Percentiles rank a stretch among this genome's conserved stretches.
Evolutionary conservation across 2,888 invertebrate species (phyloP).

Genomic region (Mimachlamys varia): DNA sequence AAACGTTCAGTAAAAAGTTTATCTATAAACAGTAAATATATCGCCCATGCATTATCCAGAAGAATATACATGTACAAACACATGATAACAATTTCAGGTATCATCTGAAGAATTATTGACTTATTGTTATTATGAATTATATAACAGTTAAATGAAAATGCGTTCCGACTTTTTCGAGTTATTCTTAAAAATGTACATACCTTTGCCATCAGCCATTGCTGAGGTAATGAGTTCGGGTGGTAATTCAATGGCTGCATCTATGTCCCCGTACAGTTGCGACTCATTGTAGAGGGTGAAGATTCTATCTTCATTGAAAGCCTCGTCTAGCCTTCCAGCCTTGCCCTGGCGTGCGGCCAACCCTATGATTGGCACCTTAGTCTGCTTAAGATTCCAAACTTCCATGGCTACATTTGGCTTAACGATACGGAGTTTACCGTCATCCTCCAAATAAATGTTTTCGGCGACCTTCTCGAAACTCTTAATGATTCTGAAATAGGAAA

Average conservation of each 20-base stretch:
- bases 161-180: background rate
- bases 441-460: conserved; percentile 63
- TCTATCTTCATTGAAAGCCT: conserved; percentile 54
- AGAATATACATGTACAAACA: no score
- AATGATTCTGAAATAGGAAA: conserved; percentile 61
- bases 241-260: conserved; percentile 73
- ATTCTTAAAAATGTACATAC: background rate
- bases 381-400: conserved; percentile 70
- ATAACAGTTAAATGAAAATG: background rate
- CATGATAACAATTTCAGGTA: background rate
- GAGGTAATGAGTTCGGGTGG: conserved; percentile 65
- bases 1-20: no score
- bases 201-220: background rate
- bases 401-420: conserved; percentile 71
- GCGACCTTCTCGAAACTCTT: conserved; percentile 68
- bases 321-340: conserved; percentile 36
- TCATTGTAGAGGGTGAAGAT: conserved; percentile 63
- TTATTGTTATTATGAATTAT: no score
- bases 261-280: conserved; percentile 60
- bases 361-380: conserved; percentile 62
- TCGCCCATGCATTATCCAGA: no score
- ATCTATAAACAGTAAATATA: no score
- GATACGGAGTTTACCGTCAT: conserved; percentile 57
- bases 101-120: background rate
- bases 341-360: conserved; percentile 67